Percentiles rank a stretch among this genome's conserved stretches.
phyloP scores from a whole-genome alignment of 1,140 invertebrate genomes.

The Araneus ventricosus region DNA sequence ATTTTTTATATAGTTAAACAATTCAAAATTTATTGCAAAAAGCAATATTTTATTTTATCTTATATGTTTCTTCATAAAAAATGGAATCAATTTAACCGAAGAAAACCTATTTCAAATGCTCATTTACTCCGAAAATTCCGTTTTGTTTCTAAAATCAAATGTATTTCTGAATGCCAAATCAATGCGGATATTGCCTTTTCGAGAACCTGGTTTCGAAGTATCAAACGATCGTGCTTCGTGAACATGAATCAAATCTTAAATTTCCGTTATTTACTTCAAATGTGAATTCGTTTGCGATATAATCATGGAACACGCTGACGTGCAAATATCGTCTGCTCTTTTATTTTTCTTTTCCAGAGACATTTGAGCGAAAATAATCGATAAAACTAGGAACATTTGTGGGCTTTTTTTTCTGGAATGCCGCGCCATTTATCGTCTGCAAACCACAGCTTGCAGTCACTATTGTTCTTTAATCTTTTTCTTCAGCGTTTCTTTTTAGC shows the following conservation, averaged over 20 bases:
- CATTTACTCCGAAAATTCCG: too few relatives aligned
- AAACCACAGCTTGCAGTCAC: conserved; percentile 71
- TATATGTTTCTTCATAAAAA: too few relatives aligned
- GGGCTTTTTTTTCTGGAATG: conserved; percentile 54
- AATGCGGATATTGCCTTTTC: background rate
- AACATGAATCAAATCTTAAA: conserved; percentile 29
- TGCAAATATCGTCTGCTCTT: conserved; percentile 51
- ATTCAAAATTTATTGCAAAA: too few relatives aligned
- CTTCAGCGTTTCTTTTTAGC: conserved; percentile 49
- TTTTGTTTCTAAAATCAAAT: background rate
- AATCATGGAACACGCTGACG: conserved; percentile 53
- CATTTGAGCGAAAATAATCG: conserved; percentile 68
- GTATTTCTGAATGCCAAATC: conserved; percentile 14
- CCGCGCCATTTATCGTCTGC: conserved; percentile 66
- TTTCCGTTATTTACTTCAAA: conserved; percentile 43
- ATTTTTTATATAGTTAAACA: too few relatives aligned
- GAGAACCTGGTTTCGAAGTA: background rate
- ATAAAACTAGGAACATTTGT: conserved; percentile 67
- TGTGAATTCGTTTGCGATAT: background rate
- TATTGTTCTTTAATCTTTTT: conserved; percentile 74
- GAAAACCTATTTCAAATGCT: too few relatives aligned
- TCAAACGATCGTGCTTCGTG: background rate
- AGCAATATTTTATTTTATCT: too few relatives aligned
- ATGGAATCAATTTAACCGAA: too few relatives aligned
- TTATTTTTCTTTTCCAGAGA: background rate